Evolutionary conservation across 2,888 invertebrate species (phyloP).

Genomic region (Ryuthela nishihirai): DNA sequence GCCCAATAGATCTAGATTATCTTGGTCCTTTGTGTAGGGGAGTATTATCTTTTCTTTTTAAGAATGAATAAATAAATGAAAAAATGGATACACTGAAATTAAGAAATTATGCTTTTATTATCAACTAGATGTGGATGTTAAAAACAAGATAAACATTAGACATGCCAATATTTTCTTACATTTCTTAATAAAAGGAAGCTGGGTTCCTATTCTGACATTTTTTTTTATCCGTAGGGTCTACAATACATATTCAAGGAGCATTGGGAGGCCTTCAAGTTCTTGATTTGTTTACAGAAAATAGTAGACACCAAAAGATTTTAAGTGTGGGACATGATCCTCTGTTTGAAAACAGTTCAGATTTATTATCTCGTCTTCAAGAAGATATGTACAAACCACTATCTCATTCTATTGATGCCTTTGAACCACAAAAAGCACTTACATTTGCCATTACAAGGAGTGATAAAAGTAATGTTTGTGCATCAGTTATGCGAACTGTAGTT

Average conservation of each 20-base stretch:
- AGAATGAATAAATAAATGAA: no score
- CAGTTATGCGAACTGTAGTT: background rate
- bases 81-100: no score
- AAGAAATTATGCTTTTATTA: no score
- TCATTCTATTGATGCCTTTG: conserved; percentile 47
- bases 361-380: conserved; percentile 47
- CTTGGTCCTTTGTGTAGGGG: no score
- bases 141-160: no score
- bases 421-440: conserved; percentile 55
- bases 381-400: conserved; percentile 50
- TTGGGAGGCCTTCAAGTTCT: conserved; percentile 83
- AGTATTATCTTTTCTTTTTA: no score
- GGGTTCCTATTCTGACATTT: no score
- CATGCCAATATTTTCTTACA: no score
- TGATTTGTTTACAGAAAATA: conserved; percentile 68
- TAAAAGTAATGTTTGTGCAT: background rate
- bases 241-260: conserved; percentile 72
- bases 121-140: no score
- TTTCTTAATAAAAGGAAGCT: no score
- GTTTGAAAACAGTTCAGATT: conserved; percentile 46
- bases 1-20: no score
- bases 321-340: conserved; percentile 73
- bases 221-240: no score
- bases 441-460: conserved; percentile 49
- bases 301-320: conserved; percentile 77